Base-by-base conservation (phyloP, 2,113 vertebrate genomes). In the Balaenoptera acutorostrata region DNA sequence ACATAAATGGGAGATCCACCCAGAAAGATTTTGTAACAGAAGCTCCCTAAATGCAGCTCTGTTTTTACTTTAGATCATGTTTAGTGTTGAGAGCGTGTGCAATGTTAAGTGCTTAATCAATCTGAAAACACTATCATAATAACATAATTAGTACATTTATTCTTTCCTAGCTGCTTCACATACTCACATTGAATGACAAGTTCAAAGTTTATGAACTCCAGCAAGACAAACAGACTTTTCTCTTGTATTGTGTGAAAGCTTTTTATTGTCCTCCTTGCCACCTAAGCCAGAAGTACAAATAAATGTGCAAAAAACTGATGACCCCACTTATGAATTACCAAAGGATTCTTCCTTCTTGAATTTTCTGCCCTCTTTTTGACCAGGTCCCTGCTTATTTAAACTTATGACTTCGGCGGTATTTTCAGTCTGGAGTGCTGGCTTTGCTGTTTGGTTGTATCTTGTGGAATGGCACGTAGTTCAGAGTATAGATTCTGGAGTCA, bases 171-270 rank as follows among this genome's bases (percentile, higher is more conserved):
- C 88, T 94, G 85, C 57, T 91, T 94, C 91, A 96, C 77, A 75
- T 41, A 92, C 36, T 86, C 72, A 74, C 55, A 81, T 0, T 88
- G 94, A 96, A 72, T 92, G 97, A 90, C 90, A 95, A 78, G 75
- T 85, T 71, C 93, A 94, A 93, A 96, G 96, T 94, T 81, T 82
- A 94, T 95, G 91, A 97, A 88, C 88, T 93, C 89, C 57, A 72
- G 57, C 69, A 85, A 97, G 85, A 96, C 75, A 92, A 55, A 83
- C 36, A 77, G 85, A 72, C 61, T 93, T 75, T 75, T 61, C n/a
- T 88, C 68, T 77, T 78, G 33, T 59, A 77, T 71, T 68, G 49
- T 55, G 49, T 95, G 78, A 95, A 97, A 96, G 89, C 57, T 88
- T 90, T 85, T 61, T 75, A 94, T 89, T 98, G 89, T 96, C 49